A percentile compares a stretch with the other conserved stretches of the same genome.
Evolutionary conservation across 2,888 invertebrate genomes (phyloP).

Genomic region (Scaptomyza flava): DNA sequence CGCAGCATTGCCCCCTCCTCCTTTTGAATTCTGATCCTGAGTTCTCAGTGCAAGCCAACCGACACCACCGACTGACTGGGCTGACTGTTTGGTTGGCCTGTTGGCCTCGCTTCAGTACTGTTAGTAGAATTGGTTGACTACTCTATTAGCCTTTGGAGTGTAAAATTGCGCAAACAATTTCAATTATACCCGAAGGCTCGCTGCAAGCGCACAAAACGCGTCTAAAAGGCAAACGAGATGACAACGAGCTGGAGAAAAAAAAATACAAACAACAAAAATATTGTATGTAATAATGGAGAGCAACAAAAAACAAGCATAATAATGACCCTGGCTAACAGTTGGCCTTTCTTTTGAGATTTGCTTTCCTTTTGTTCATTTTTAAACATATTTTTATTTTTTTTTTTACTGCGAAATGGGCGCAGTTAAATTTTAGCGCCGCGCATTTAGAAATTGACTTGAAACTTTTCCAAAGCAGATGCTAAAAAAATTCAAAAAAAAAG

Average conservation of each 20-base stretch:
- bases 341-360: slow-evolving; percentile 6
- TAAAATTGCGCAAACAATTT: slow-evolving; percentile 82
- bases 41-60: slow-evolving; percentile 31
- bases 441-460: slow-evolving; percentile 67
- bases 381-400: background rate
- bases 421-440: slow-evolving; percentile 58
- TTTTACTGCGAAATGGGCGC: slow-evolving; percentile 37
- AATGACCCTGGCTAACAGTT: slow-evolving; percentile 54
- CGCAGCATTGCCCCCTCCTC: background rate
- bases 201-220: slow-evolving; percentile 58
- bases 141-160: slow-evolving; percentile 80
- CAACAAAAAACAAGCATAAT: slow-evolving; percentile 67
- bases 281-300: slow-evolving; percentile 61
- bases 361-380: slow-evolving; percentile 1
- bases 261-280: slow-evolving; percentile 40
- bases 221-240: slow-evolving; percentile 57
- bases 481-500: background rate
- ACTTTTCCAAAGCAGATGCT: slow-evolving; percentile 30
- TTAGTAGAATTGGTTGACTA: slow-evolving; percentile 73
- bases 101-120: slow-evolving; percentile 62
- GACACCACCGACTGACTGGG: slow-evolving; percentile 33
- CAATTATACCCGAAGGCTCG: slow-evolving; percentile 79
- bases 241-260: slow-evolving; percentile 54
- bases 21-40: slow-evolving; percentile 16
- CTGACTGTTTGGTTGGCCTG: slow-evolving; percentile 29